Conservation (phyloP, 2,797 vertebrate genomes). For the Sphaeramia orbicularis region DNA sequence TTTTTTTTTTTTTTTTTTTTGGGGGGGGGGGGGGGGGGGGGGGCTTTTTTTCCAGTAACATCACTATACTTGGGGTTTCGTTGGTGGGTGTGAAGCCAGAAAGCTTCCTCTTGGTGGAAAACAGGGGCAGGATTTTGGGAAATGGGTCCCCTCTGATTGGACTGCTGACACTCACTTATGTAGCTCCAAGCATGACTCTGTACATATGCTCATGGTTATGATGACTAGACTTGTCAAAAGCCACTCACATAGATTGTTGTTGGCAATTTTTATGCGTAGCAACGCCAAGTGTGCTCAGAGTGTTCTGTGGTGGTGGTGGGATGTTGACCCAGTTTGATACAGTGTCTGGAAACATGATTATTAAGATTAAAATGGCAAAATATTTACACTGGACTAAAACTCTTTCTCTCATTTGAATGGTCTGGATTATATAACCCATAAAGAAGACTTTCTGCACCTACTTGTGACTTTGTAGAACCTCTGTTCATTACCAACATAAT, state of each 20-base stretch:
- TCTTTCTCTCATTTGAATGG: slow-evolving; percentile 2
- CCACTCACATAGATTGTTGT: slow-evolving; percentile 53
- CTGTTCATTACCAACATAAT: slow-evolving; percentile 6
- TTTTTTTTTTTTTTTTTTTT: not conserved
- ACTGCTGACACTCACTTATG: slow-evolving; percentile 30
- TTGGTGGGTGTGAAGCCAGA: slow-evolving; percentile 48
- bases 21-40: too few relatives aligned
- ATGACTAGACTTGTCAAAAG: slow-evolving; percentile 56
- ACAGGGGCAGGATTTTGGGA: slow-evolving; percentile 17
- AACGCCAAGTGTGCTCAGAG: slow-evolving; percentile 47
- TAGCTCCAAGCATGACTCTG: slow-evolving; percentile 23
- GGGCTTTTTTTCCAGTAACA: slow-evolving; percentile 16
- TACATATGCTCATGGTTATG: slow-evolving; percentile 68
- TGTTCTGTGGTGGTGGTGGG: not conserved
- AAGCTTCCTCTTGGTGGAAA: slow-evolving; percentile 41
- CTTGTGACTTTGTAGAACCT: slow-evolving; percentile 12
- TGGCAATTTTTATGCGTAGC: slow-evolving; percentile 56
- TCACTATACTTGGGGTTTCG: slow-evolving; percentile 14
- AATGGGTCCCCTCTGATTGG: slow-evolving; percentile 6
- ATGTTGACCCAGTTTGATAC: slow-evolving; percentile 36
- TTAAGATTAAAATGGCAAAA: slow-evolving; percentile 29
- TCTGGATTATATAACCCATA: not conserved
- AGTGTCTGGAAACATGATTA: slow-evolving; percentile 41
- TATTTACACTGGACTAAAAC: slow-evolving; percentile 30
- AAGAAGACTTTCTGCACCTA: not conserved